Percentiles rank a stretch among this genome's conserved stretches.
phyloP scores from a whole-genome alignment of 64 coral and sea anemone genomes.

The Montipora sp. region DNA sequence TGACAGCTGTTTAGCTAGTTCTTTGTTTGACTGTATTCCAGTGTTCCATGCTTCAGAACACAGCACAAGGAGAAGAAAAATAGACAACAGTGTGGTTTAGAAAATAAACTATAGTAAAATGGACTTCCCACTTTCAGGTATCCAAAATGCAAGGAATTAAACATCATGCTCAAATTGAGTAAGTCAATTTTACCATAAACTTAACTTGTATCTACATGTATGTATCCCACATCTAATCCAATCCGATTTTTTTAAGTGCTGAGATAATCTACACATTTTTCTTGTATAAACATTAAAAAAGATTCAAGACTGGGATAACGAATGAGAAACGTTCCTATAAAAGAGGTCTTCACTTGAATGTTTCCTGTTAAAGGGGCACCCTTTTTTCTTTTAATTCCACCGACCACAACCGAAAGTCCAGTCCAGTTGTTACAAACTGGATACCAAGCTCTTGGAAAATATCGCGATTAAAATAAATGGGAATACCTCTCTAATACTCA shows the following conservation, averaged over 20 bases:
- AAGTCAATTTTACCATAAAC: not conserved
- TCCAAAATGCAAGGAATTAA: not conserved
- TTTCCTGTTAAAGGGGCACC: too few relatives aligned
- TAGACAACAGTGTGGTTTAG: not conserved
- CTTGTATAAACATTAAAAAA: not conserved
- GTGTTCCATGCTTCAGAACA: too few relatives aligned
- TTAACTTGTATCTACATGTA: not conserved
- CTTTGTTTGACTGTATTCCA: not conserved
- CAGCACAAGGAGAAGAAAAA: not conserved
- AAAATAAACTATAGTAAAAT: not conserved
- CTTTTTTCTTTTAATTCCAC: too few relatives aligned
- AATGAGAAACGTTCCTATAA: too few relatives aligned
- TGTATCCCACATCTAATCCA: not conserved
- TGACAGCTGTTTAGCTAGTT: not conserved
- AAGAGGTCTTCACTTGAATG: too few relatives aligned
- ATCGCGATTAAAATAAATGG: too few relatives aligned
- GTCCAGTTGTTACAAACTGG: too few relatives aligned
- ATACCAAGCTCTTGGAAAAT: too few relatives aligned
- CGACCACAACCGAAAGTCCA: too few relatives aligned
- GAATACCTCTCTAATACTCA: too few relatives aligned
- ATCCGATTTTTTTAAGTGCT: not conserved
- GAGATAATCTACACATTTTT: not conserved
- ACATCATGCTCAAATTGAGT: not conserved
- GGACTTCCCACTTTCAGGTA: not conserved
- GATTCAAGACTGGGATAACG: too few relatives aligned